A percentile compares a stretch with the other conserved stretches of the same genome.
phyloP scores from a whole-genome alignment of 2,797 vertebrate genomes.

The Distichodus sexfasciatus region DNA sequence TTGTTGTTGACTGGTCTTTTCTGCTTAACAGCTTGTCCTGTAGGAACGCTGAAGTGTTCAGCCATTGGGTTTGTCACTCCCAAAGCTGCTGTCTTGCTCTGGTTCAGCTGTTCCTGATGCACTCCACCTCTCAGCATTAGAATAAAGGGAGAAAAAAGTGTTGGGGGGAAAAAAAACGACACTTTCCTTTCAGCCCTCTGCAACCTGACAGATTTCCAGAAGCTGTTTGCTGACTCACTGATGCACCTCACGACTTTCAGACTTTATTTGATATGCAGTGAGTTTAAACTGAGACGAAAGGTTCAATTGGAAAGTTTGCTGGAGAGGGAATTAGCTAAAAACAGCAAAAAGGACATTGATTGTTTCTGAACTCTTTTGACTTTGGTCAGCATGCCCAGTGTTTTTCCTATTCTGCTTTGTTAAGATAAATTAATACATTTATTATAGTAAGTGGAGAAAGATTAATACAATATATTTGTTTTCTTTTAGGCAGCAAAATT shows the following conservation, averaged over 20 bases:
- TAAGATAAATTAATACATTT: no score
- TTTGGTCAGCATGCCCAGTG: no score
- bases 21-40: neutral
- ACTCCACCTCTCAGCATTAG: neutral
- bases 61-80: slow-evolving; percentile 20
- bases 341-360: no score
- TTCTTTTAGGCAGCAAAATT: no score
- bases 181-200: neutral
- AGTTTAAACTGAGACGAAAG: neutral
- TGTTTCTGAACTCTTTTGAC: no score
- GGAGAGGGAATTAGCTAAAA: no score
- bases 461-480: no score
- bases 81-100: slow-evolving; percentile 18
- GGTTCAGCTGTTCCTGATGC: slow-evolving; percentile 12
- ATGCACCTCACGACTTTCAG: neutral
- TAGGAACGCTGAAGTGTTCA: slow-evolving; percentile 3
- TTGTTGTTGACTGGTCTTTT: slow-evolving; percentile 9
- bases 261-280: neutral
- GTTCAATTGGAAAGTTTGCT: no score
- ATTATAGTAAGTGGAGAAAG: no score
- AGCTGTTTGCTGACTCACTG: slow-evolving; percentile 8
- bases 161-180: neutral
- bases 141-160: neutral
- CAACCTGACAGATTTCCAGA: slow-evolving; percentile 1
- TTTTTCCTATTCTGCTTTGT: no score